Percentiles rank a stretch among this genome's conserved stretches.
Evolutionary conservation across 2,888 invertebrate genomes (phyloP).

Genomic region (Xestobium rufovillosum): DNA sequence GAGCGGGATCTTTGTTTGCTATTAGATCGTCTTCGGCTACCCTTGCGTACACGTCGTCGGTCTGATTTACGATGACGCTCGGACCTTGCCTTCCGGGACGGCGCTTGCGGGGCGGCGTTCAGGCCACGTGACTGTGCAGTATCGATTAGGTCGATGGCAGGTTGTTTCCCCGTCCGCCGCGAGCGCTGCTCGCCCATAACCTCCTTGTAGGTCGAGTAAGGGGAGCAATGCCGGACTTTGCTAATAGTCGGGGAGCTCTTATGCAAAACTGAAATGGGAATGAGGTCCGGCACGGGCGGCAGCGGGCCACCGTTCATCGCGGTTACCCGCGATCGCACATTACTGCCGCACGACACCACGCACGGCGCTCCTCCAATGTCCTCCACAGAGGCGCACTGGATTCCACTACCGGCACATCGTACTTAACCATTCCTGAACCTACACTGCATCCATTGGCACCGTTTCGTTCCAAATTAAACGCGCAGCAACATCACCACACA

Average conservation of each 20-base stretch:
- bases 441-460: too few relatives aligned
- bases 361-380: conserved; percentile 16
- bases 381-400: conserved; percentile 13
- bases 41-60: conserved; percentile 40
- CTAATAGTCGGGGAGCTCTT: conserved; percentile 30
- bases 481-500: conserved; percentile 23
- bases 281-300: conserved; percentile 43
- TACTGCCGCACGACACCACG: conserved; percentile 8
- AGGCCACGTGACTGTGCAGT: conserved; percentile 42
- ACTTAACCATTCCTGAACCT: conserved; percentile 1
- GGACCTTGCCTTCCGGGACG: conserved; percentile 41
- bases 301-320: conserved; percentile 39
- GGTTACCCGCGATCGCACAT: conserved; percentile 20
- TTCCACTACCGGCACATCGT: neutral
- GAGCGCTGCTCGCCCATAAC: conserved; percentile 43
- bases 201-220: conserved; percentile 32
- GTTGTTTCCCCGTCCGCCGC: conserved; percentile 37
- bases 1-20: conserved; percentile 24
- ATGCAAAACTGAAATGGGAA: conserved; percentile 40
- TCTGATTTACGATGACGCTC: conserved; percentile 45
- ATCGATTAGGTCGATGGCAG: conserved; percentile 40
- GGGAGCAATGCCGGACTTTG: conserved; percentile 33
- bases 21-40: conserved; percentile 27
- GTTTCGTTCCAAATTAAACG: conserved; percentile 11
- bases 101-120: conserved; percentile 40